Evolutionary conservation across 2,113 vertebrate species (phyloP).

Genomic region (Gadus chalcogrammus): DNA sequence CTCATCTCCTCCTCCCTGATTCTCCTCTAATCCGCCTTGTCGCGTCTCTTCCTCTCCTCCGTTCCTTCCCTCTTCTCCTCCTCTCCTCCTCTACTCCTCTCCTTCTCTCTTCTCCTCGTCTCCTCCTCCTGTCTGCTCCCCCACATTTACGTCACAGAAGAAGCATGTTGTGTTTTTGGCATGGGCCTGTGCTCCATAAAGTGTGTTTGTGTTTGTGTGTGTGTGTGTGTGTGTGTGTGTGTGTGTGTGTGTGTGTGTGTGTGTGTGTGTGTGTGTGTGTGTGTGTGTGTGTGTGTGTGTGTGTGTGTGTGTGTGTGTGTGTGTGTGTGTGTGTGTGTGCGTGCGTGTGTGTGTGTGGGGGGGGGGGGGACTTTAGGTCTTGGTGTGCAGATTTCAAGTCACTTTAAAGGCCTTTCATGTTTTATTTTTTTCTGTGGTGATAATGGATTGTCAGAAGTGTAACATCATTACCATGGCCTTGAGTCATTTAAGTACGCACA

Average conservation of each 20-base stretch:
- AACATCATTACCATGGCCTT: conserved; percentile 31
- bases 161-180: neutral
- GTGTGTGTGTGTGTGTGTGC: neutral
- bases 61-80: too few species aligned
- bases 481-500: conserved; percentile 15
- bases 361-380: neutral
- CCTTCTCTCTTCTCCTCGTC: neutral
- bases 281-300: too few species aligned
- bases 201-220: too few species aligned
- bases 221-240: too few species aligned
- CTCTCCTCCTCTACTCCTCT: neutral
- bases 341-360: neutral
- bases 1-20: neutral
- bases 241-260: too few species aligned
- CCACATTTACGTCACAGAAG: too few species aligned
- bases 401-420: neutral
- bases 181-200: neutral
- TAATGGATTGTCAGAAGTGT: conserved; percentile 35
- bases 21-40: too few species aligned
- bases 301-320: conserved; percentile 1
- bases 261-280: too few species aligned
- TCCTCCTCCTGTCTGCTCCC: too few species aligned
- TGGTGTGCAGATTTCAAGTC: neutral
- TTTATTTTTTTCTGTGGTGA: neutral
- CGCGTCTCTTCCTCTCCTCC: too few species aligned